A percentile compares a stretch with the other conserved stretches of the same genome.
Evolutionary conservation across 2,797 vertebrate species (phyloP).

Genomic region (Diplodus sargus): DNA sequence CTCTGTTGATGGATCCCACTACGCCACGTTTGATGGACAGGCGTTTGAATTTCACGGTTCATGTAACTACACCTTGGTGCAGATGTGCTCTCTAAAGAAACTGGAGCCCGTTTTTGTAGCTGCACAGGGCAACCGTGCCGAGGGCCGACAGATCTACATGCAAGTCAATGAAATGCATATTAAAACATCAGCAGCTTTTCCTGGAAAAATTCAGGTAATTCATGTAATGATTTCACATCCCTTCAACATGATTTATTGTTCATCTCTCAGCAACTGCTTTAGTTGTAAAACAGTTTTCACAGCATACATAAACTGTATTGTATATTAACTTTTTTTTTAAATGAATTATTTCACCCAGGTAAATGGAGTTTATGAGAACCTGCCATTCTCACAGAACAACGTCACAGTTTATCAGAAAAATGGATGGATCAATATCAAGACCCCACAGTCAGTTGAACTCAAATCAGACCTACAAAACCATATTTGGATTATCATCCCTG

Average conservation of each 20-base stretch:
- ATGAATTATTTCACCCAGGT: conserved; percentile 58
- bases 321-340: conserved; percentile 10
- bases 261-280: not conserved
- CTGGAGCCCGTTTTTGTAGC: conserved; percentile 58
- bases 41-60: conserved; percentile 70
- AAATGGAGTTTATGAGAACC: conserved; percentile 56
- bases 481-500: conserved; percentile 34
- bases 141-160: conserved; percentile 35
- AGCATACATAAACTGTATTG: conserved; percentile 8
- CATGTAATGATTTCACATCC: conserved; percentile 20
- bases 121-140: conserved; percentile 9
- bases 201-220: conserved; percentile 54
- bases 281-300: conserved; percentile 3
- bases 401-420: conserved; percentile 44
- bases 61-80: conserved; percentile 68
- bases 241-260: conserved; percentile 39
- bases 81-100: conserved; percentile 32
- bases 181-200: conserved; percentile 28
- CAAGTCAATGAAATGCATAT: conserved; percentile 52
- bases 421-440: conserved; percentile 18
- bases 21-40: conserved; percentile 63
- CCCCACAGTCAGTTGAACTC: conserved; percentile 30
- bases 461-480: conserved; percentile 39
- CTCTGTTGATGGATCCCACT: conserved; percentile 62
- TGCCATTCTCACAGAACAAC: conserved; percentile 55